A percentile compares a stretch with the other conserved stretches of the same genome.
Evolutionary conservation across 1,140 invertebrate species (phyloP).

Genomic region (Brachystomella parvula): DNA sequence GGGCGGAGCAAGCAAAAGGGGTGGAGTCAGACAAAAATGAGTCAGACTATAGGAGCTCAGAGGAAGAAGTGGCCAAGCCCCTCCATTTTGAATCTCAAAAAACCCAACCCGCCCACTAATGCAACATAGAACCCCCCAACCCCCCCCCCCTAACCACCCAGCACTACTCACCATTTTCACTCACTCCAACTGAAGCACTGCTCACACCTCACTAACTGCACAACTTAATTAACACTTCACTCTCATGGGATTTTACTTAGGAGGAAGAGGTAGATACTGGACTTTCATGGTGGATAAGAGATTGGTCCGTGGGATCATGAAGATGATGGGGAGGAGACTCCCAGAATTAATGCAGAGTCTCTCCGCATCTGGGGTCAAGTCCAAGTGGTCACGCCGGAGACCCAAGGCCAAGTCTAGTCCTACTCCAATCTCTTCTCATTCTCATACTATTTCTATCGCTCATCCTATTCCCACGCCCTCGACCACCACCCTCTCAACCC

Average conservation of each 20-base stretch:
- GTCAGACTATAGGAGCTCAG: background rate
- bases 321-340: background rate
- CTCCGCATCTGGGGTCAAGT: background rate
- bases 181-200: background rate
- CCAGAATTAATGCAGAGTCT: background rate
- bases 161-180: background rate
- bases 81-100: too few species aligned
- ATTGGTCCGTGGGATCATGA: constrained; percentile 3
- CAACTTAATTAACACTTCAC: background rate
- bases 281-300: constrained; percentile 4
- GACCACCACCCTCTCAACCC: background rate
- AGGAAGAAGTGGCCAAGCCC: background rate
- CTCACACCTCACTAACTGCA: background rate
- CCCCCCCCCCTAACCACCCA: background rate
- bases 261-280: constrained; percentile 7
- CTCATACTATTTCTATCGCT: constrained; percentile 5
- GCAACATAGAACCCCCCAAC: background rate
- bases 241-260: too few species aligned
- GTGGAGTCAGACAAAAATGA: background rate
- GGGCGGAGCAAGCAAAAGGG: background rate
- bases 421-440: constrained; percentile 7
- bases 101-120: too few species aligned
- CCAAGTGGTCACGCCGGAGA: background rate
- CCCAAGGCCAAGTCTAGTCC: constrained; percentile 4
- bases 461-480: background rate